Evolutionary conservation across 92 coral and sea anemone genomes (phyloP).

Genomic region (Porites rus): DNA sequence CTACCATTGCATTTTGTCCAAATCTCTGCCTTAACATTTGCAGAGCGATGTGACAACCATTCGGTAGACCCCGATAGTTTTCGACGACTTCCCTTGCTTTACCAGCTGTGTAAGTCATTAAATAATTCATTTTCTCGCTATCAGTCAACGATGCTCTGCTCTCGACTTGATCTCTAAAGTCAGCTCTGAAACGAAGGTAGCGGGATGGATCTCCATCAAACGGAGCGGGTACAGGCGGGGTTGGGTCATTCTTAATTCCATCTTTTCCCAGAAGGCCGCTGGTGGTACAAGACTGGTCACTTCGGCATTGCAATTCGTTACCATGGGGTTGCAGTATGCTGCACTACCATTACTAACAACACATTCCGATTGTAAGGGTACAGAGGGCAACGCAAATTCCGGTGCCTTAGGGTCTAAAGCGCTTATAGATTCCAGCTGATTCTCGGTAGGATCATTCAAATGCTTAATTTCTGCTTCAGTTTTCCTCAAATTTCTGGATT

Average conservation of each 20-base stretch:
- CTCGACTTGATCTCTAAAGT: conserved; percentile 49
- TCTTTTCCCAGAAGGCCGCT: conserved; percentile 55
- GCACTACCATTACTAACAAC: too few relatives aligned
- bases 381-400: too few relatives aligned
- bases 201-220: conserved; percentile 45
- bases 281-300: background rate
- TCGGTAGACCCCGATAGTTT: conserved; percentile 44
- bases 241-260: conserved; percentile 62
- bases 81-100: conserved; percentile 39
- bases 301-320: too few relatives aligned
- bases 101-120: conserved; percentile 28
- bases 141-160: conserved; percentile 15
- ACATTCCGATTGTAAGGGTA: too few relatives aligned
- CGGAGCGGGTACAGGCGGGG: conserved; percentile 47
- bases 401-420: too few relatives aligned
- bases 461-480: too few relatives aligned
- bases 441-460: too few relatives aligned
- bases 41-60: conserved; percentile 38
- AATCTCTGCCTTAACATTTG: conserved; percentile 32
- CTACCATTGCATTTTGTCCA: conserved; percentile 55
- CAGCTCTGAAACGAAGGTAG: conserved; percentile 32
- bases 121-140: background rate
- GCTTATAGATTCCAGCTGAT: too few relatives aligned
- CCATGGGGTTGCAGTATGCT: too few relatives aligned
- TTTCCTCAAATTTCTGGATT: too few relatives aligned